Percentiles rank a stretch among this genome's conserved stretches.
Conservation (phyloP, 2,113 vertebrate genomes). For the Pleuronectes platessa region DNA sequence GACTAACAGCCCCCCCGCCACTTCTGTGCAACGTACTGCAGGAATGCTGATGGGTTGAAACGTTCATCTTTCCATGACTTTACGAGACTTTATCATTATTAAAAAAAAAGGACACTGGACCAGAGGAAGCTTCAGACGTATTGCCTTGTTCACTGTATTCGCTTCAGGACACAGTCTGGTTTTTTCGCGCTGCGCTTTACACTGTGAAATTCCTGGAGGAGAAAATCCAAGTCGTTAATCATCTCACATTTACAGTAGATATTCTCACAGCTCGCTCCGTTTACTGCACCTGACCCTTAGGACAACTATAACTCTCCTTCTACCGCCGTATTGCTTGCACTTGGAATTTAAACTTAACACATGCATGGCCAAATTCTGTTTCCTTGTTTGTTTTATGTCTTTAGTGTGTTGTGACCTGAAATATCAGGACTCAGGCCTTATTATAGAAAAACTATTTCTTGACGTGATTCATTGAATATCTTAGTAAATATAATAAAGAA, state of each 20-base stretch:
- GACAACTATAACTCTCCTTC: constrained; percentile 45
- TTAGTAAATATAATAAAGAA: constrained; percentile 34
- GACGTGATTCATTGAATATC: constrained; percentile 39
- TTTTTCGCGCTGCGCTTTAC: constrained; percentile 66
- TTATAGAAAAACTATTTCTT: constrained; percentile 28
- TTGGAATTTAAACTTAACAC: constrained; percentile 61
- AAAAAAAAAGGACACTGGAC: constrained; percentile 32
- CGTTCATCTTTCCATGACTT: constrained; percentile 27
- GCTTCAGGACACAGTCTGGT: constrained; percentile 63
- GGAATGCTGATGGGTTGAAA: constrained; percentile 16
- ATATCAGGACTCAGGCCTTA: constrained; percentile 61
- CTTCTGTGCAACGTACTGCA: constrained; percentile 5
- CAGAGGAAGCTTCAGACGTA: constrained; percentile 53
- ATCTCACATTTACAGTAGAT: constrained; percentile 40
- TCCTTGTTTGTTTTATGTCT: constrained; percentile 52
- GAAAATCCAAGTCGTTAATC: constrained; percentile 48
- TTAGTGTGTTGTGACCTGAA: constrained; percentile 55
- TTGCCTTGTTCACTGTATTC: constrained; percentile 69
- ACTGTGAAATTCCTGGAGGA: constrained; percentile 71
- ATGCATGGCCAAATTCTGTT: constrained; percentile 76
- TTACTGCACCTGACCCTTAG: constrained; percentile 42
- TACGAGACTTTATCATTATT: constrained; percentile 35
- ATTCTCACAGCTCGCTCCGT: constrained; percentile 46
- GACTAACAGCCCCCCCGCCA: background rate
- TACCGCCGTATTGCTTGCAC: constrained; percentile 69